phyloP scores from a whole-genome alignment of 2,113 vertebrate genomes.

The Sinocyclocheilus maitianheensis region DNA sequence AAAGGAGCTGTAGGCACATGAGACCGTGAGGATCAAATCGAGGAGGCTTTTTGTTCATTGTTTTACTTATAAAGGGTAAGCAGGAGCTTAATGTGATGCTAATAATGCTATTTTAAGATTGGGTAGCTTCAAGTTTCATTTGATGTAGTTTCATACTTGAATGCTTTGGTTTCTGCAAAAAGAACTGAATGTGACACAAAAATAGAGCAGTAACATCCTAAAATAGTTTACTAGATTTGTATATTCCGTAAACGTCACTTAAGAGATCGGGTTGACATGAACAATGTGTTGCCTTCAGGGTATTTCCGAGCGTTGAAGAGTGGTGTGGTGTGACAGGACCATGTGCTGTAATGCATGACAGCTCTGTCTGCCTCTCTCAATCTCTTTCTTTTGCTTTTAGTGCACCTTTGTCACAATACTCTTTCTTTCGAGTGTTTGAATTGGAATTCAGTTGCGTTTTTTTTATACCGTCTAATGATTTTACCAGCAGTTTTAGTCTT shows the following conservation, averaged over 20 bases:
- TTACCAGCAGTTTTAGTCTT: background rate
- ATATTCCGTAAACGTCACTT: conserved; percentile 12
- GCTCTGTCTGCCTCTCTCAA: conserved; percentile 16
- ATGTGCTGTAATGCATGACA: conserved; percentile 43
- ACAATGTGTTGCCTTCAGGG: conserved; percentile 34
- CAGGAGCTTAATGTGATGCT: background rate
- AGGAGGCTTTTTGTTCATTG: conserved; percentile 4
- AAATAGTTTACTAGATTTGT: conserved; percentile 28
- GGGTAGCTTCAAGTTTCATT: background rate
- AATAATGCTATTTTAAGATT: too few species aligned
- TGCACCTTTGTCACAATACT: background rate
- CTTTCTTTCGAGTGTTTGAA: background rate
- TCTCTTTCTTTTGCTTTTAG: background rate
- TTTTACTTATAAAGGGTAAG: conserved; percentile 16
- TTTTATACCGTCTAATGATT: background rate
- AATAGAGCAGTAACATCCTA: background rate
- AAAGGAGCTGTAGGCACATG: background rate
- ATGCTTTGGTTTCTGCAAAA: background rate
- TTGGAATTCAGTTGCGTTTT: background rate
- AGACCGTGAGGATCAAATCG: background rate
- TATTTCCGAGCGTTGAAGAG: conserved; percentile 38
- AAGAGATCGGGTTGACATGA: conserved; percentile 28
- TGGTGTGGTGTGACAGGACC: conserved; percentile 35
- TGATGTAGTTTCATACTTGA: background rate
- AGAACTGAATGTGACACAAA: background rate